Percentiles rank a stretch among this genome's conserved stretches.
These are phyloP conservation scores for Fistularia commersonii DNA, from an alignment of 2,797 vertebrate genomes.

Conservation along the genomic window DNA sequence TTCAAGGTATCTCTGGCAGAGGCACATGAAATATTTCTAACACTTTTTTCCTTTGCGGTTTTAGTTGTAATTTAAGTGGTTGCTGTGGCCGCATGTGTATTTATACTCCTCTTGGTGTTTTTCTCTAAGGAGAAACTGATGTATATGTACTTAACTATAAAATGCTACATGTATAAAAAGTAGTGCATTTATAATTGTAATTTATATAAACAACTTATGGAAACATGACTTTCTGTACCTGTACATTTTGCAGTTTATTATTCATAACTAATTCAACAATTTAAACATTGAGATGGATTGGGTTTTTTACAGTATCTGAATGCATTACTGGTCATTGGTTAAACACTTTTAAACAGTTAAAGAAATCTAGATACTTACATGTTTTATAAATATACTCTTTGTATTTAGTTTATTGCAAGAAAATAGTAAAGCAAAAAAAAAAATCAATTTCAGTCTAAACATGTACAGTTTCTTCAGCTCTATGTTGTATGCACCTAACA, in stretches of 20 bases:
- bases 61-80: conserved; percentile 66
- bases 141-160: conserved; percentile 63
- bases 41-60: conserved; percentile 14
- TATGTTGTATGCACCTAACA: too few relatives aligned
- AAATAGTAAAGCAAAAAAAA: conserved; percentile 1
- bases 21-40: conserved; percentile 57
- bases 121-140: conserved; percentile 64
- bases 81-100: conserved; percentile 60
- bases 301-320: conserved; percentile 44
- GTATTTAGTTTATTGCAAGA: conserved; percentile 30
- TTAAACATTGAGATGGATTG: conserved; percentile 47
- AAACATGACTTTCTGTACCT: conserved; percentile 9
- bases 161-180: conserved; percentile 60
- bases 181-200: conserved; percentile 50
- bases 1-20: conserved; percentile 30
- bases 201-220: conserved; percentile 49
- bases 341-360: conserved; percentile 63
- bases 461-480: conserved; percentile 24
- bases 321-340: conserved; percentile 46
- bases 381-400: conserved; percentile 9
- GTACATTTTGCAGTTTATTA: neutral
- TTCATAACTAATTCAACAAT: conserved; percentile 30
- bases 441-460: conserved; percentile 1
- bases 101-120: conserved; percentile 68
- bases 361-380: conserved; percentile 59